Base-by-base conservation (phyloP, 1,140 invertebrate genomes). In the Papilio dardanus region DNA sequence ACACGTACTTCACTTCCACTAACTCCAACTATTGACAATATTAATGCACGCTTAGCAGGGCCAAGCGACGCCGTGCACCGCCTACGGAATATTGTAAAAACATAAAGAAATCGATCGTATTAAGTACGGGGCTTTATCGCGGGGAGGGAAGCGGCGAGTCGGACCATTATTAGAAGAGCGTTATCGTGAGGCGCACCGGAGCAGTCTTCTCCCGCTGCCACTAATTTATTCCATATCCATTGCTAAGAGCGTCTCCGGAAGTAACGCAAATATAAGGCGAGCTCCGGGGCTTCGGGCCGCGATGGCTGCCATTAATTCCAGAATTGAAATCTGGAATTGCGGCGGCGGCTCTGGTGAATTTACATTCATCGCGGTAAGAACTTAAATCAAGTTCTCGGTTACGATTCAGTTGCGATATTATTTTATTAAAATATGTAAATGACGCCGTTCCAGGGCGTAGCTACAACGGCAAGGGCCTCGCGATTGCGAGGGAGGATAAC, bases 371-470 rank as follows among this genome's bases (percentile, higher is more conserved):
- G 92, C 87, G 89, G 90, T 92, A 92, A 93, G 92, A 93, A 92
- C 92, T 92, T 93, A 92, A 92, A 93, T 93, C 90, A 92, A 91
- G 90, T 92, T 92, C 90, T 92, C 92, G 88, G 89, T 93, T 92
- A 92, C 91, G 90, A 92, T 93, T 93, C 91, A 91, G 89, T 92
- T 92, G 92, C 90, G 89, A 92, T 92, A 92, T 92, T 92, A 93
- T 93, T 93, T 92, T 93, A 93, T 93, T 93, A 93, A 92, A 93
- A 93, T 93, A 93, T 93, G 92, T 92, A 92, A 93, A 93, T 93
- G 87, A 89, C 84, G 86, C 83, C 84, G 84, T 89, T 92, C 83
- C 84, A 87, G 76, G 77, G 81, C 84, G 86, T 80, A 86, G 89
- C 87, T 88, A 90, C 86, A 84, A 84, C 83, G 85, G 84, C 88